These are phyloP conservation scores for Callaeas wilsoni DNA, from an alignment of 2,113 vertebrate genomes.

Conservation along the genomic window DNA sequence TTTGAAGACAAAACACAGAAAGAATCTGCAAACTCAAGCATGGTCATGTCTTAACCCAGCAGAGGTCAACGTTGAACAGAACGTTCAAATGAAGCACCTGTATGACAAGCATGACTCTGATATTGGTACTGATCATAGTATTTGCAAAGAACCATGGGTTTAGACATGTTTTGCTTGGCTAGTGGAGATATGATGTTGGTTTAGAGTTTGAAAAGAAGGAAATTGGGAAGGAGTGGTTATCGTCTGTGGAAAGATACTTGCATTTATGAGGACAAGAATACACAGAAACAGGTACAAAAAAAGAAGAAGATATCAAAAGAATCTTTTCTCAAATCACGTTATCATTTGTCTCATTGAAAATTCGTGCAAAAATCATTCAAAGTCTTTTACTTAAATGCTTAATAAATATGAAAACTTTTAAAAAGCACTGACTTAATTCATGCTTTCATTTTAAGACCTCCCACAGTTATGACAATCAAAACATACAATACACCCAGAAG, in stretches of 20 bases:
- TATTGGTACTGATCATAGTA: not conserved
- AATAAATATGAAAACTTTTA: not conserved
- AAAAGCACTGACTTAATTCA: not conserved
- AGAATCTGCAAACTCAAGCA: not conserved
- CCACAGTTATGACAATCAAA: not conserved
- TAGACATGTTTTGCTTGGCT: not conserved
- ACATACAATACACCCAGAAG: not conserved
- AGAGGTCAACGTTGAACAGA: not conserved
- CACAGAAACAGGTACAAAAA: not conserved
- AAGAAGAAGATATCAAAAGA: not conserved
- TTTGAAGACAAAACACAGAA: not conserved
- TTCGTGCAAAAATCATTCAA: not conserved
- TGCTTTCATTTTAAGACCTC: not conserved
- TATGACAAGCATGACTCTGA: not conserved
- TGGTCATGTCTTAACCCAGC: not conserved
- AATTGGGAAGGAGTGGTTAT: not conserved
- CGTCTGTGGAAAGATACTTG: not conserved
- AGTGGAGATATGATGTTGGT: not conserved
- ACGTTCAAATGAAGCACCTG: not conserved
- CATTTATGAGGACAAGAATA: not conserved
- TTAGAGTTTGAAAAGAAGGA: not conserved
- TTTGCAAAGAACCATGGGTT: not conserved
- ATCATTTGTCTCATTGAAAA: not conserved
- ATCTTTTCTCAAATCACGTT: not conserved
- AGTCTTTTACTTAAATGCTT: not conserved